Evolutionary conservation across 1,140 invertebrate genomes (phyloP).

Genomic region (Heliconius hermathena): DNA sequence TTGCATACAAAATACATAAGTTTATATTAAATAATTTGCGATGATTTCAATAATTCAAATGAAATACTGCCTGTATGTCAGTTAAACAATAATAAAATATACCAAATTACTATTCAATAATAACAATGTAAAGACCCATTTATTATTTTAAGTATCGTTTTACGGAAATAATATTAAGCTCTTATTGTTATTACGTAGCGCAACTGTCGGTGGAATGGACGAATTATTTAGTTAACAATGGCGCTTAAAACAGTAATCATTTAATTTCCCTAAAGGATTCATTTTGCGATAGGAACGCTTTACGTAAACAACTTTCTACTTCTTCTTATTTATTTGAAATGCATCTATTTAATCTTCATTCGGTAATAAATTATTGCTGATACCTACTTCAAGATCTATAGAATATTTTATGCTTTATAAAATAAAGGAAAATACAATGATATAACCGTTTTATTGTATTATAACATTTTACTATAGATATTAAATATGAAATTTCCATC

Average conservation of each 20-base stretch:
- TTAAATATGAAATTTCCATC: too few species aligned
- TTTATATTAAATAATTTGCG: too few species aligned
- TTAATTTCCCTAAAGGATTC: conserved; percentile 17
- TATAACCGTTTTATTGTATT: too few species aligned
- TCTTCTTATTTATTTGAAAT: background rate
- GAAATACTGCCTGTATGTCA: background rate
- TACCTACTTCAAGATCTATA: background rate
- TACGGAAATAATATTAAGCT: conserved; percentile 16
- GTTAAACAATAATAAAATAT: background rate
- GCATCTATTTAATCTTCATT: conserved; percentile 1
- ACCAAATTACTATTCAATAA: background rate
- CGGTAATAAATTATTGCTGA: background rate
- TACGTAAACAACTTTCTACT: background rate
- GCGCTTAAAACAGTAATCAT: conserved; percentile 15
- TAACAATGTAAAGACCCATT: background rate
- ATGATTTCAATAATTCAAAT: too few species aligned
- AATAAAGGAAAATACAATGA: too few species aligned
- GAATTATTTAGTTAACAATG: conserved; percentile 14
- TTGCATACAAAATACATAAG: too few species aligned
- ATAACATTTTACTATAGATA: too few species aligned
- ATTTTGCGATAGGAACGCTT: conserved; percentile 12
- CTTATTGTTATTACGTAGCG: conserved; percentile 15
- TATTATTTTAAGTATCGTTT: background rate
- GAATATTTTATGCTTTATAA: too few species aligned
- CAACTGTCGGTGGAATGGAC: conserved; percentile 6